Evolutionary conservation across 2,888 invertebrate genomes (phyloP).

Genomic region (Drosophila robusta): DNA sequence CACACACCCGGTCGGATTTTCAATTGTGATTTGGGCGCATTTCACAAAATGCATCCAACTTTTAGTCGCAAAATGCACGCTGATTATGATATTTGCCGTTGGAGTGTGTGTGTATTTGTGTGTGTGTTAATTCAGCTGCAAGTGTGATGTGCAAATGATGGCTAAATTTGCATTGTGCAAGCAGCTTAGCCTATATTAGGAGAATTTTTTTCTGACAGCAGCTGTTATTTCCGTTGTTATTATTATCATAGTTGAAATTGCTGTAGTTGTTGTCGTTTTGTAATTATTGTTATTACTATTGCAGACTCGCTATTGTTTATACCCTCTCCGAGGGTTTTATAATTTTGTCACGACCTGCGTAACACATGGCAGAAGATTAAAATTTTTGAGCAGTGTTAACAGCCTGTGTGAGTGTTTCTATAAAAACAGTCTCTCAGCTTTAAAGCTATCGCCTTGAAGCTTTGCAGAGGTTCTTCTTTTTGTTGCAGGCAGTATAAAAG

Average conservation of each 20-base stretch:
- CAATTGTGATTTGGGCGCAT: constrained; percentile 39
- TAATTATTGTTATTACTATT: neutral
- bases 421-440: too few species aligned
- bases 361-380: too few species aligned
- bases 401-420: too few species aligned
- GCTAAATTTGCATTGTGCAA: constrained; percentile 38
- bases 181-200: constrained; percentile 35
- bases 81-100: constrained; percentile 52
- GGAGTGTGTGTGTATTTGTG: neutral
- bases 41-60: constrained; percentile 58
- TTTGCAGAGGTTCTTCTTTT: too few species aligned
- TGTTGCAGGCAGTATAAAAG: too few species aligned
- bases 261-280: constrained; percentile 7
- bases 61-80: constrained; percentile 65
- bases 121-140: constrained; percentile 41
- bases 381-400: too few species aligned
- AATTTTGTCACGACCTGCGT: too few species aligned
- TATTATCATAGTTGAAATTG: constrained; percentile 47
- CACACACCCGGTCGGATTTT: constrained; percentile 8
- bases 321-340: neutral
- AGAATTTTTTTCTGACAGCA: constrained; percentile 35
- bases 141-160: constrained; percentile 44
- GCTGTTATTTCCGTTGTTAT: constrained; percentile 63
- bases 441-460: too few species aligned
- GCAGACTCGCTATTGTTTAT: neutral